Percentiles rank a stretch among this genome's conserved stretches.
phyloP scores from a whole-genome alignment of 2,113 vertebrate species.

The Nibea coibor region DNA sequence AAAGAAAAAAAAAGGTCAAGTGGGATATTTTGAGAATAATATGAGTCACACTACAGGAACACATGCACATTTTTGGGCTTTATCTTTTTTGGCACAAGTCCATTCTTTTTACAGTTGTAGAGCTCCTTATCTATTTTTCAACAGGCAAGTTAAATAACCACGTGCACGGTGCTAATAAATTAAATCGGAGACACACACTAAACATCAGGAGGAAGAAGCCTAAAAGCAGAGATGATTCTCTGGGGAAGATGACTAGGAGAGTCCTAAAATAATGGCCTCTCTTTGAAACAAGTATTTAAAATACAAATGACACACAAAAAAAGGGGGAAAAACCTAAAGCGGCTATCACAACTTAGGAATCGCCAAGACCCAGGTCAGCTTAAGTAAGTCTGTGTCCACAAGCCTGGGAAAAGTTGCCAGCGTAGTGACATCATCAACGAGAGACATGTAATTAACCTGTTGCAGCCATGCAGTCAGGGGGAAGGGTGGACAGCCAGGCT shows the following conservation, averaged over 20 bases:
- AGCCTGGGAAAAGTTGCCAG: conserved; percentile 71
- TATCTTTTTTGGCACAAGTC: conserved; percentile 61
- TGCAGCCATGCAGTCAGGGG: conserved; percentile 72
- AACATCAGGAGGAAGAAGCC: conserved; percentile 19
- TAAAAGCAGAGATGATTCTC: not conserved
- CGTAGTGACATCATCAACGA: conserved; percentile 81
- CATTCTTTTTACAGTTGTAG: conserved; percentile 58
- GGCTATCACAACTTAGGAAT: not conserved
- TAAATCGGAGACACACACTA: conserved; percentile 38
- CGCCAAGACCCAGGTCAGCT: conserved; percentile 19
- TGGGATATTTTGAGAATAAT: conserved; percentile 45
- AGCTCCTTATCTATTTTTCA: conserved; percentile 51
- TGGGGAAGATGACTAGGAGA: not conserved
- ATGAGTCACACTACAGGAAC: conserved; percentile 28
- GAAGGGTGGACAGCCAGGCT: conserved; percentile 70
- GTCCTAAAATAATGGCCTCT: not conserved
- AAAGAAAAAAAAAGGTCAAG: conserved; percentile 16
- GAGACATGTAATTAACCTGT: conserved; percentile 85
- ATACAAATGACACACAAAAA: conserved; percentile 25
- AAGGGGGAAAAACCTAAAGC: not conserved
- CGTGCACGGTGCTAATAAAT: conserved; percentile 54
- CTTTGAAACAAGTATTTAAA: conserved; percentile 2
- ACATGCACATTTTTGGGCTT: not conserved
- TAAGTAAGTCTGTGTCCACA: conserved; percentile 52
- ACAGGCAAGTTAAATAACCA: conserved; percentile 63